A percentile compares a stretch with the other conserved stretches of the same genome.
phyloP scores from a whole-genome alignment of 2,888 invertebrate species.

The Caenorhabditis sp. region DNA sequence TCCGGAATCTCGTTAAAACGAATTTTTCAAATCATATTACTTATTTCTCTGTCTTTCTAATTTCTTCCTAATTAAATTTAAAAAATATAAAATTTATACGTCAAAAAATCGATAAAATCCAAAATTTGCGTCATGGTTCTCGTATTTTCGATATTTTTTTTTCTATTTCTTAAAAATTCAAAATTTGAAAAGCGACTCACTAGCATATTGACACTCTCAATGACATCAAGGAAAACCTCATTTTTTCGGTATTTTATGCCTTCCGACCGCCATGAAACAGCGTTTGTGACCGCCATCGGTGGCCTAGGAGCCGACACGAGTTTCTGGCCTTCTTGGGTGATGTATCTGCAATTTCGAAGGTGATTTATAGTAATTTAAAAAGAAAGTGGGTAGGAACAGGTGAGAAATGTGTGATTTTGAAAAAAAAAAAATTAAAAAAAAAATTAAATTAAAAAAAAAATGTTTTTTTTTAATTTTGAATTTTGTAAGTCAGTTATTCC shows the following conservation, averaged over 20 bases:
- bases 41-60: too few species aligned
- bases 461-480: too few species aligned
- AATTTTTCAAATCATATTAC: too few species aligned
- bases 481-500: too few species aligned
- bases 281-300: conserved; percentile 99
- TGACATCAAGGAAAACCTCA: conserved; percentile 98
- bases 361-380: background rate
- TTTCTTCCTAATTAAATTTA: too few species aligned
- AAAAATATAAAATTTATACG: too few species aligned
- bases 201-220: conserved; percentile 96
- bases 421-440: too few species aligned
- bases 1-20: too few species aligned
- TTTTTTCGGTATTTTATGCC: conserved; percentile 99
- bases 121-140: background rate
- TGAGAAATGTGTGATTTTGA: too few species aligned
- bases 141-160: background rate
- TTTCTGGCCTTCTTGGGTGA: conserved; percentile 98
- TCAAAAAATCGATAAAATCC: background rate
- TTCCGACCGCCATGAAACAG: conserved; percentile 98
- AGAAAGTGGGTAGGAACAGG: background rate
- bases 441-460: too few species aligned
- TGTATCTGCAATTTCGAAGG: conserved; percentile 87
- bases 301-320: conserved; percentile 95
- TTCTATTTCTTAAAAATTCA: background rate
- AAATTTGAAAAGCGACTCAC: conserved; percentile 80